Evolutionary conservation across 2,888 invertebrate species (phyloP).

Genomic region (Dexiosoma caninum): DNA sequence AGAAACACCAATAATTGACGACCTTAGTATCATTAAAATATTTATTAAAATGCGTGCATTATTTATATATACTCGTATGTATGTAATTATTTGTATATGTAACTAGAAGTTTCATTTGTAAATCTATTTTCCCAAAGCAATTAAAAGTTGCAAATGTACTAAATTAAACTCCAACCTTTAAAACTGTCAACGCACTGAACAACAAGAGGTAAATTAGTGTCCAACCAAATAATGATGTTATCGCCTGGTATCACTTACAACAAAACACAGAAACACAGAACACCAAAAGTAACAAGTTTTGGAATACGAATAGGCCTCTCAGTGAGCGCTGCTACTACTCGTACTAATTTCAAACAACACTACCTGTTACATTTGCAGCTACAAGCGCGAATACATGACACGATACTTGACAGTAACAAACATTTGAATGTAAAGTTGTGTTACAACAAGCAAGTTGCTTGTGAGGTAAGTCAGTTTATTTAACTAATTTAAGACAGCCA

Average conservation of each 20-base stretch:
- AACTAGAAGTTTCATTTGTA: too few species aligned
- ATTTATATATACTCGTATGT: too few species aligned
- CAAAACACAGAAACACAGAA: neutral
- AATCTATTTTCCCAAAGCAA: neutral
- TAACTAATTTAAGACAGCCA: slow-evolving; percentile 48
- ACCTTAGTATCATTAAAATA: too few species aligned
- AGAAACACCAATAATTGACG: too few species aligned
- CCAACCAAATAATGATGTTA: slow-evolving; percentile 29
- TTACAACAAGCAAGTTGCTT: neutral
- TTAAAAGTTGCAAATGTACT: neutral
- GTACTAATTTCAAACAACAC: neutral
- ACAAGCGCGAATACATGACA: slow-evolving; percentile 9
- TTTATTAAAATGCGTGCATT: too few species aligned
- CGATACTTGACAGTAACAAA: slow-evolving; percentile 24
- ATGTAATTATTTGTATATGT: too few species aligned
- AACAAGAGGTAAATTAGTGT: slow-evolving; percentile 27
- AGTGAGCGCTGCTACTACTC: neutral
- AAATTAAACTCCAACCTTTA: neutral
- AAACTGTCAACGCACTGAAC: slow-evolving; percentile 2
- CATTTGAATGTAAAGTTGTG: slow-evolving; percentile 1
- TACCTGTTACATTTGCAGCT: neutral
- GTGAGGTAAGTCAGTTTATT: slow-evolving; percentile 51
- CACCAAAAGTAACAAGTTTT: neutral
- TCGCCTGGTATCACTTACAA: slow-evolving; percentile 5
- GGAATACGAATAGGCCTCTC: neutral